A percentile compares a stretch with the other conserved stretches of the same genome.
Conservation (phyloP, 1,140 invertebrate genomes). For the Tenebrio molitor region DNA sequence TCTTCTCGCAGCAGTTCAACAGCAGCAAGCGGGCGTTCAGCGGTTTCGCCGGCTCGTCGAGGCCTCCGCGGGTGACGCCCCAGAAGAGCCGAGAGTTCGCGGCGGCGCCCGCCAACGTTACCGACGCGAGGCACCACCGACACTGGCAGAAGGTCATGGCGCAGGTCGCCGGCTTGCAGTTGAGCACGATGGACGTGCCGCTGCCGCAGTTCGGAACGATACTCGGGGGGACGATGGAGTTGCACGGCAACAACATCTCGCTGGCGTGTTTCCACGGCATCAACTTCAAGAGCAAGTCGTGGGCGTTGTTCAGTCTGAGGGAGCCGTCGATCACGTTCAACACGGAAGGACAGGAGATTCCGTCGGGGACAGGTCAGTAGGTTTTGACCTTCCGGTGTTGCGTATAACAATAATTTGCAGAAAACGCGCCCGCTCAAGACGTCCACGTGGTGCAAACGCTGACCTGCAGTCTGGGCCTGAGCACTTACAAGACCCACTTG, state of each 20-base stretch:
- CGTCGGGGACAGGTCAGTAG: constrained; percentile 72
- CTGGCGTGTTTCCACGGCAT: constrained; percentile 98
- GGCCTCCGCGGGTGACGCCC: constrained; percentile 56
- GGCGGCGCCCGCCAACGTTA: constrained; percentile 70
- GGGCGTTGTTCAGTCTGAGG: constrained; percentile 95
- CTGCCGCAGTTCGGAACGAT: constrained; percentile 83
- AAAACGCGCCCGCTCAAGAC: constrained; percentile 65
- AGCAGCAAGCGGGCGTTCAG: constrained; percentile 91
- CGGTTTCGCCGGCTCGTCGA: constrained; percentile 59
- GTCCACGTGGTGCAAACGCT: constrained; percentile 88
- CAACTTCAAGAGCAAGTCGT: constrained; percentile 97
- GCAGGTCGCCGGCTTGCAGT: constrained; percentile 80
- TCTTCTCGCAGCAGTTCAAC: constrained; percentile 96
- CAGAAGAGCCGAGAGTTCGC: constrained; percentile 28
- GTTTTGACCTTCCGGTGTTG: too few species aligned
- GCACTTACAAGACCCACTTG: constrained; percentile 78
- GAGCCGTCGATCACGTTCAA: constrained; percentile 96
- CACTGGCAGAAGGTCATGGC: constrained; percentile 91
- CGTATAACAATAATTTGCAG: too few species aligned
- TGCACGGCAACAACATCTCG: constrained; percentile 92
- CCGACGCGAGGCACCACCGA: constrained; percentile 85
- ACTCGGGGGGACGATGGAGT: constrained; percentile 92
- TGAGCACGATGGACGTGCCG: constrained; percentile 78
- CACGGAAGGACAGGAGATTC: constrained; percentile 92
- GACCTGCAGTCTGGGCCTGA: constrained; percentile 88